Conservation (phyloP, 2,888 invertebrate species). For the Tenthredo amoena region DNA sequence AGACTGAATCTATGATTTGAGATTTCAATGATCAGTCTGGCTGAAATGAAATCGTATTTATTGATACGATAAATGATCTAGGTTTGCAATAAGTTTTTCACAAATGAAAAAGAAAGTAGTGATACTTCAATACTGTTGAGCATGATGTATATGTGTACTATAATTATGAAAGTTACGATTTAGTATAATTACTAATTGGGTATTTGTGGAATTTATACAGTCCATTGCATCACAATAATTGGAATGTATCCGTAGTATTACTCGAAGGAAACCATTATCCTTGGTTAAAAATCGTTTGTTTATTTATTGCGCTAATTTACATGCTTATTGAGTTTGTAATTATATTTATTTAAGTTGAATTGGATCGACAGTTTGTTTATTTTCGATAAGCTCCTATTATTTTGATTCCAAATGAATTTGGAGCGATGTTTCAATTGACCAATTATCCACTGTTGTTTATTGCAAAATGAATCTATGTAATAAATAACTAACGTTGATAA, state of each 20-base stretch:
- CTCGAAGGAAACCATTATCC: not conserved
- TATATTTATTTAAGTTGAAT: not conserved
- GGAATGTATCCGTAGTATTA: not conserved
- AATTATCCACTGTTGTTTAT: conserved; percentile 4
- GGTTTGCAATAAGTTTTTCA: not conserved
- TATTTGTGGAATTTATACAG: conserved; percentile 29
- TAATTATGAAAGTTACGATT: not conserved
- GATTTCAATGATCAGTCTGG: not conserved
- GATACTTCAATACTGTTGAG: not conserved
- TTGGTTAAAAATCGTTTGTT: not conserved
- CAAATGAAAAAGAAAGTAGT: not conserved
- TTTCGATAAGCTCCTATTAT: not conserved
- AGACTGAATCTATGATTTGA: conserved; percentile 1
- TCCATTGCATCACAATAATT: not conserved
- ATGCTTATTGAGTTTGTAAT: not conserved
- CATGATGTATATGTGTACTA: not conserved
- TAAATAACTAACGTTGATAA: conserved; percentile 6
- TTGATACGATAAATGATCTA: not conserved
- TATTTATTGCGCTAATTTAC: not conserved
- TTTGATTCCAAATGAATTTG: not conserved
- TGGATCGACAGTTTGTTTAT: not conserved
- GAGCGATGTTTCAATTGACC: not conserved
- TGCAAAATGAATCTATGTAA: conserved; percentile 1
- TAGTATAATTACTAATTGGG: not conserved
- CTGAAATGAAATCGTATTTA: conserved; percentile 9